A percentile compares a stretch with the other conserved stretches of the same genome.
Evolutionary conservation across 2,888 invertebrate species (phyloP).

Genomic region (Microctonus brassicae): DNA sequence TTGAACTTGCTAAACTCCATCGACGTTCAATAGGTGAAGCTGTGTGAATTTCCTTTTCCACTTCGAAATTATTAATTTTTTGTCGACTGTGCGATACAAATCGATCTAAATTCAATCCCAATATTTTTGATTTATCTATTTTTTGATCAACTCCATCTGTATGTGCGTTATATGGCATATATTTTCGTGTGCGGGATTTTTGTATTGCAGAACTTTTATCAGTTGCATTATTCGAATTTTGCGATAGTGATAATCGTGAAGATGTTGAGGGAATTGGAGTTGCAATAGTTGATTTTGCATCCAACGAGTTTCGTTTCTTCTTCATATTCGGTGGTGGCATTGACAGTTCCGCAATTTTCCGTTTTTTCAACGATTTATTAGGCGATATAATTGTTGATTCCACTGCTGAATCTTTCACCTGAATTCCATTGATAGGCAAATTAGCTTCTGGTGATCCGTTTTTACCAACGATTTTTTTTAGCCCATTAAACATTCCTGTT

Average conservation of each 20-base stretch:
- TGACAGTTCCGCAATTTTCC: constrained; percentile 73
- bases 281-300: constrained; percentile 69
- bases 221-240: constrained; percentile 70
- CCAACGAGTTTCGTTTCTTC: constrained; percentile 77
- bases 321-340: constrained; percentile 75
- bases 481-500: constrained; percentile 81
- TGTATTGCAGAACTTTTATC: constrained; percentile 55
- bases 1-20: constrained; percentile 73
- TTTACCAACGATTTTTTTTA: constrained; percentile 83
- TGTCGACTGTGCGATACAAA: constrained; percentile 59
- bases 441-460: constrained; percentile 72
- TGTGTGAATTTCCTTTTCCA: constrained; percentile 47
- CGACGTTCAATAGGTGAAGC: constrained; percentile 69
- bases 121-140: constrained; percentile 60
- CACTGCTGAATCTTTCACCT: constrained; percentile 43
- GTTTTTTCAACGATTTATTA: constrained; percentile 76
- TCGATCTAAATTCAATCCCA: constrained; percentile 63
- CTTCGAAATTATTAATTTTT: constrained; percentile 44
- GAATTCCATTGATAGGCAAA: constrained; percentile 45
- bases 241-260: constrained; percentile 69
- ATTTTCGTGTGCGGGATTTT: constrained; percentile 55
- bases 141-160: constrained; percentile 51
- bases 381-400: constrained; percentile 72
- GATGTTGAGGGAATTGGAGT: constrained; percentile 73
- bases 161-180: constrained; percentile 51